These are phyloP conservation scores for Phasianus colchicus DNA, from an alignment of 2,113 vertebrate genomes.

Conservation along the genomic window DNA sequence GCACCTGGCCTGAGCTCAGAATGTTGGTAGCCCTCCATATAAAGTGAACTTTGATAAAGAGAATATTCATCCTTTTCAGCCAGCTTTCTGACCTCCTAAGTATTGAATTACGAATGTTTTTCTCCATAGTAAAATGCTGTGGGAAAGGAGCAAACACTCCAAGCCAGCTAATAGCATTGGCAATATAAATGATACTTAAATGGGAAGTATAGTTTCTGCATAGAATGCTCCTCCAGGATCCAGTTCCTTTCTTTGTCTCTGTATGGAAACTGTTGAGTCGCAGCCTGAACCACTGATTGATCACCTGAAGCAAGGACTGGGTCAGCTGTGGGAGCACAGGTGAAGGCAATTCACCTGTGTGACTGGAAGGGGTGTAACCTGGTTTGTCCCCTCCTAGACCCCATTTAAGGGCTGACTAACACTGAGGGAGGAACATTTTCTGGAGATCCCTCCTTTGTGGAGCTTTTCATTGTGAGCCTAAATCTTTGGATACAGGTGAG, in stretches of 20 bases:
- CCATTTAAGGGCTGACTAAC: no score
- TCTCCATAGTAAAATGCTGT: not conserved
- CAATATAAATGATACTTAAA: constrained; percentile 32
- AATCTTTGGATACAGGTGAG: no score
- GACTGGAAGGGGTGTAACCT: no score
- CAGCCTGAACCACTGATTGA: no score
- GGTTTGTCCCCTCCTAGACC: no score
- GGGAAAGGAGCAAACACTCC: not conserved
- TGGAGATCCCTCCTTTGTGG: no score
- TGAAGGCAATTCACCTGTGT: no score
- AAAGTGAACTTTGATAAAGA: constrained; percentile 21
- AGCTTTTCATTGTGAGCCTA: no score
- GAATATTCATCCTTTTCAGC: constrained; percentile 38
- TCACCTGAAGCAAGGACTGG: no score
- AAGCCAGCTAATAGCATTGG: not conserved
- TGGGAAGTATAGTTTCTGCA: not conserved
- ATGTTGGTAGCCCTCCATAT: not conserved
- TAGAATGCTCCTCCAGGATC: not conserved
- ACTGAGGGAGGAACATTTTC: no score
- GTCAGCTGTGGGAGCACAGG: no score
- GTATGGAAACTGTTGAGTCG: no score
- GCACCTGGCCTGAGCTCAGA: not conserved
- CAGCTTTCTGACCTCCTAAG: not conserved
- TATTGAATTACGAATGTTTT: constrained; percentile 29
- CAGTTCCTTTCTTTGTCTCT: not conserved